Base-by-base conservation (phyloP, 2,888 invertebrate species). In the Charanyca ferruginea region DNA sequence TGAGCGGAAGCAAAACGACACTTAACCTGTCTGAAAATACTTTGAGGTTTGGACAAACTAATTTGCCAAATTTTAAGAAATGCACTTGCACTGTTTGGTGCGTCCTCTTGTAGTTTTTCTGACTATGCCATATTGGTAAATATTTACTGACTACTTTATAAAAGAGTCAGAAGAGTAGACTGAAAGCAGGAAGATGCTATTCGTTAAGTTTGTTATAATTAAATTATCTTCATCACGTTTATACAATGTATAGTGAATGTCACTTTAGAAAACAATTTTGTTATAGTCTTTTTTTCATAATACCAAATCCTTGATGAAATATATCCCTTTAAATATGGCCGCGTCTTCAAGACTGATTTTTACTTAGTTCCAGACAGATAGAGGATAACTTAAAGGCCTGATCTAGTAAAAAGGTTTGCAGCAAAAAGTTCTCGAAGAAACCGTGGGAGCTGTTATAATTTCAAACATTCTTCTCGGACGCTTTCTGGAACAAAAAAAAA, bases 361-460 rank as follows among this genome's bases (percentile, higher is more conserved):
- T 61, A 69, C 64, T 51, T 54, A 58, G 47, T 75, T 55, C 16
- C 18, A 65, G 64, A 75, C 53, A 48, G 23, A 73, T 25, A 44
- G 53, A 61, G 57, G 42, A 63, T 62, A 75, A 75, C 64, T 65
- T 64, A 62, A 62, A 70, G 23, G 20, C 51, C 45, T 35, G 53
- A 60, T 71, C 57, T 47, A n/a, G 48, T 57, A 66, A 75, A 71
- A 74, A 71, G 61, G 51, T 62, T 75, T 61, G 23, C 47, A 22
- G 76, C 54, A 66, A 75, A 75, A 70, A 75, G 25, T 61, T 54
- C n/a, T 51, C 32, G 23, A 18, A 53, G 45, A 52, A 55, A 63
- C 58, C 60, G 64, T 51, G 47, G 41, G 47, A 65, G 47, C 52
- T 41, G 42, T 64, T 66, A 47, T 63, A 53, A 64, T 66, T 64